phyloP scores from a whole-genome alignment of 2,888 invertebrate species.

The Physocephala rufipes region DNA sequence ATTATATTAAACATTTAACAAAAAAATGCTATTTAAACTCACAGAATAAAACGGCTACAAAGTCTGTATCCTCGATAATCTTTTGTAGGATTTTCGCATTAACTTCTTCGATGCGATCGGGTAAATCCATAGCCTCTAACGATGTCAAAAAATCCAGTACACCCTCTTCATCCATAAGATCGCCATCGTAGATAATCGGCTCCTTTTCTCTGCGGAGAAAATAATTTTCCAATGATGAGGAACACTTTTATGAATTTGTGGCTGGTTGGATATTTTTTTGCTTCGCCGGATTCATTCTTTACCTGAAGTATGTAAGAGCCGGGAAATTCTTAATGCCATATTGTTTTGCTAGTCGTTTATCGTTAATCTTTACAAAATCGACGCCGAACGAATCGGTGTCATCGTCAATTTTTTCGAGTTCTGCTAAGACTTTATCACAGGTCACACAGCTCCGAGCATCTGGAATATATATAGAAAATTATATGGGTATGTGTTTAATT shows the following conservation, averaged over 20 bases:
- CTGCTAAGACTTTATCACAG: slow-evolving; percentile 89
- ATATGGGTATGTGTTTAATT: too few relatives aligned
- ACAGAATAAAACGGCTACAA: slow-evolving; percentile 94
- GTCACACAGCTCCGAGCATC: slow-evolving; percentile 92
- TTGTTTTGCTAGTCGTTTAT: slow-evolving; percentile 94
- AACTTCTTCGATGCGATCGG: slow-evolving; percentile 95
- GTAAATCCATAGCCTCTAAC: slow-evolving; percentile 93
- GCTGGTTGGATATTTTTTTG: background rate
- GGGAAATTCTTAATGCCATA: slow-evolving; percentile 96
- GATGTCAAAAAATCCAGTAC: slow-evolving; percentile 93
- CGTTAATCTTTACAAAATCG: slow-evolving; percentile 95
- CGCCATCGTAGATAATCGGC: slow-evolving; percentile 96
- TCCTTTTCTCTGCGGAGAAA: slow-evolving; percentile 79
- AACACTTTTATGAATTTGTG: background rate
- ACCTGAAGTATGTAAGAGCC: slow-evolving; percentile 90
- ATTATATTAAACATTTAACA: slow-evolving; percentile 27
- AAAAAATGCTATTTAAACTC: slow-evolving; percentile 69
- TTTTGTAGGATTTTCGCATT: slow-evolving; percentile 89
- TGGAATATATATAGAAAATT: slow-evolving; percentile 64
- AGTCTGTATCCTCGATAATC: slow-evolving; percentile 90
- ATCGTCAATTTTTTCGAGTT: slow-evolving; percentile 94
- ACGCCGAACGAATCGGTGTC: slow-evolving; percentile 94
- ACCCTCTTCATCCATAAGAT: slow-evolving; percentile 94
- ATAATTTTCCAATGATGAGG: slow-evolving; percentile 1
- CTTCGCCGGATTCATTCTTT: slow-evolving; percentile 40